Evolutionary conservation across 2,113 vertebrate genomes (phyloP), one percentile per base, ranked within the genome.

Genomic region (Dermatemys mawii): DNA sequence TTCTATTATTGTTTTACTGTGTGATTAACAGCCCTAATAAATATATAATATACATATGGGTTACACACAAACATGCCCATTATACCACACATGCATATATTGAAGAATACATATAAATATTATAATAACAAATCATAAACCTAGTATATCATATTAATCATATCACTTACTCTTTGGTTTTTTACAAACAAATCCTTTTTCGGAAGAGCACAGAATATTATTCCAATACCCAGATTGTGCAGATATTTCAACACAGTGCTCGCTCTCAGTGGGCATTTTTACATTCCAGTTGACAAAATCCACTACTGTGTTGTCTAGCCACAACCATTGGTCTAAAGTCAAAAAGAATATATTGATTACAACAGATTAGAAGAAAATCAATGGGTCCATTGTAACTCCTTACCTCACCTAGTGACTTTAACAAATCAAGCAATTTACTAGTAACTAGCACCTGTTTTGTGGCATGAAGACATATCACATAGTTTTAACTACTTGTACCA

Each of bases 251-350:
- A 96, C 91, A 0, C 96, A 97, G 21, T 4, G 82, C 24, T 94
- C 88, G 1, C 90, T 55, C 54, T 2, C 14, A 22, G 2, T 0
- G 0, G 80, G 67, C 5, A 81, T 93, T 79, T 90, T 92, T 35
- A 96, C 93, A 9, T 87, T 73, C 96, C 94, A 97, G 60, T 91
- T 96, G 86, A 97, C 96, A 49, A 97, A 97, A 78, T 83, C 70
- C 82, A 96, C 50, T 27, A 11, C 44, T 41, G 60, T 35, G 22
- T 94, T 89, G 49, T 97, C 96, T 32, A 96, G 19, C 94, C 95
- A 96, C 80, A 96, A 22, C 95, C 96, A 96, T 38, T 24, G 88
- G 2, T 87, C 96, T 96, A 44, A 22, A 94, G 54, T 49, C n/a
- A 83, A 53, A 27, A 88, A 22, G 3, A 93, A 85, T 5, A 73